A percentile compares a stretch with the other conserved stretches of the same genome.
These are phyloP conservation scores for Plestiodon gilberti DNA, from an alignment of 2,113 vertebrate genomes.

Conservation along the genomic window DNA sequence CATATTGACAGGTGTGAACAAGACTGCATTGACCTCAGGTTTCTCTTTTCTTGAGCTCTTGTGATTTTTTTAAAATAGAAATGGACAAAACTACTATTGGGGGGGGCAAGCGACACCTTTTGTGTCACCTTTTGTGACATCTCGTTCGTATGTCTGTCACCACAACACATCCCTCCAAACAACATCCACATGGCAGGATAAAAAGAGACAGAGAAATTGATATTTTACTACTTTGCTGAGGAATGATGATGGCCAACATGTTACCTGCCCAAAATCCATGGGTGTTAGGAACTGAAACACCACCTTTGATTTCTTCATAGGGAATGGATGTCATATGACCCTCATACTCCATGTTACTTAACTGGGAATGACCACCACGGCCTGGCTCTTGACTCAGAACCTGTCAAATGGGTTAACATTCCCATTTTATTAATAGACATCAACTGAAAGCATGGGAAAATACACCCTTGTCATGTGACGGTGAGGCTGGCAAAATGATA, in stretches of 20 bases:
- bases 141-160: too few relatives aligned
- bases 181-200: too few relatives aligned
- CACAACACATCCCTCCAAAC: too few relatives aligned
- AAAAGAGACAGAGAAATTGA: too few relatives aligned
- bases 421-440: background rate
- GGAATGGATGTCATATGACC: background rate
- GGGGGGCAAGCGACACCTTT: too few relatives aligned
- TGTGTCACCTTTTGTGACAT: too few relatives aligned
- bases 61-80: too few relatives aligned
- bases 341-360: background rate
- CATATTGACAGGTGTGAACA: background rate
- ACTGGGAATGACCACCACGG: background rate
- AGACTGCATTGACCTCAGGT: background rate
- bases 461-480: background rate
- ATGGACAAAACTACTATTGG: too few relatives aligned
- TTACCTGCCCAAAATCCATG: background rate
- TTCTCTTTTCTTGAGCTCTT: background rate
- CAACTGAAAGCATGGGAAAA: background rate
- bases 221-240: too few relatives aligned
- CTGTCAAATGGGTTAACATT: background rate
- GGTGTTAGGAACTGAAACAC: background rate
- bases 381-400: background rate
- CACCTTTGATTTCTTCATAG: background rate
- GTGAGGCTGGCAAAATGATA: background rate
- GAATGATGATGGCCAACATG: too few relatives aligned